These are phyloP conservation scores for Meriones psammophilus DNA, from an alignment of 2,797 vertebrate genomes.

Conservation along the genomic window DNA sequence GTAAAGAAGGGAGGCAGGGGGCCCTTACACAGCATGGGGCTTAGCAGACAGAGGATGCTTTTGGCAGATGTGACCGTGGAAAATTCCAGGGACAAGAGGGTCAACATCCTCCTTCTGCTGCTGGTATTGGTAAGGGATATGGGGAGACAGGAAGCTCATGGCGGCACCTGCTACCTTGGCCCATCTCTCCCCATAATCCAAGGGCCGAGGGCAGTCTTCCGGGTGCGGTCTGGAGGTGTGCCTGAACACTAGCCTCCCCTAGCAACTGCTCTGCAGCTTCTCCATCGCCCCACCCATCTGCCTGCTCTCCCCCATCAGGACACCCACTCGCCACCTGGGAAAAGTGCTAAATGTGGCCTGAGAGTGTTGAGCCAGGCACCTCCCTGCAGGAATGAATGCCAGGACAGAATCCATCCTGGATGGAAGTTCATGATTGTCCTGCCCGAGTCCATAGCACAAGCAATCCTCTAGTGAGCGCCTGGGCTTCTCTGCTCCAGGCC, in stretches of 20 bases:
- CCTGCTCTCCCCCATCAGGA: conserved; percentile 52
- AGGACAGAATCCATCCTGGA: not conserved
- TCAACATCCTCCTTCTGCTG: no score
- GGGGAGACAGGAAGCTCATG: rapidly evolving
- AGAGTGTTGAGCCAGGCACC: conserved; percentile 33
- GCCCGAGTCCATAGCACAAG: not conserved
- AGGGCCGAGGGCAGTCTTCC: not conserved
- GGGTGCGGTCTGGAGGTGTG: not conserved
- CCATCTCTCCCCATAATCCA: not conserved
- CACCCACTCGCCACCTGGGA: conserved; percentile 76
- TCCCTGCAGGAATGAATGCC: not conserved
- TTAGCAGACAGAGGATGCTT: not conserved
- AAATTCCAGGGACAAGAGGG: rapidly evolving
- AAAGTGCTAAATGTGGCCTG: conserved; percentile 53
- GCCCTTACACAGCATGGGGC: rapidly evolving
- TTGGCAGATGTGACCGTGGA: rapidly evolving
- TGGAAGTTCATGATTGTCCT: not conserved
- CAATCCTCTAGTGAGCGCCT: not conserved
- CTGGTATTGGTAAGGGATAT: not conserved
- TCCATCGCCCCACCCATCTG: not conserved
- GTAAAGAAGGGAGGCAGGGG: not conserved
- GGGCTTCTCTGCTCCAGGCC: not conserved
- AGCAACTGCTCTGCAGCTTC: not conserved
- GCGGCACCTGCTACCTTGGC: not conserved
- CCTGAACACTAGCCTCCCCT: not conserved